These are phyloP conservation scores for Perca flavescens DNA, from an alignment of 2,113 vertebrate genomes.

Conservation along the genomic window DNA sequence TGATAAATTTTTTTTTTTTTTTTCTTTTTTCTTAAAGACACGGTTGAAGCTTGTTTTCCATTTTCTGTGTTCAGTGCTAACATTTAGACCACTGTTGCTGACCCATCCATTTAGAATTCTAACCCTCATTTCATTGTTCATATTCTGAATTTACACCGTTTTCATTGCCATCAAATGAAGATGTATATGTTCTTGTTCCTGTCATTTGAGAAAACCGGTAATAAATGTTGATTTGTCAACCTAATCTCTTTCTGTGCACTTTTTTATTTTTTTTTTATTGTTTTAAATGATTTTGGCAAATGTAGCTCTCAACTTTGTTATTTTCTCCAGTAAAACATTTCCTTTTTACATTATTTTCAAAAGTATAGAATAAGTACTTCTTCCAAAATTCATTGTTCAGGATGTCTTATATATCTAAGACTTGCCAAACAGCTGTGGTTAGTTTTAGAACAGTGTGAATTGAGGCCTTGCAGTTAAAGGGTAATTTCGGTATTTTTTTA, in stretches of 20 bases:
- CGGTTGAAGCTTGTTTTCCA: neutral
- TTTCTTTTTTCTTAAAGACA: neutral
- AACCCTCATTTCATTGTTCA: neutral
- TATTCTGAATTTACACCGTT: neutral
- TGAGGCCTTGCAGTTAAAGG: neutral
- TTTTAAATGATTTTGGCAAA: neutral
- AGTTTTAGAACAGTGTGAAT: neutral
- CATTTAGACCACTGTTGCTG: neutral
- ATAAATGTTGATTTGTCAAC: conserved; percentile 14
- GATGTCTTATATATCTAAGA: neutral
- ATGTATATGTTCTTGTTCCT: conserved; percentile 27
- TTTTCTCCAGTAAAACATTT: neutral
- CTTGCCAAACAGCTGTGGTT: neutral
- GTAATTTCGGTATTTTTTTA: too few species aligned
- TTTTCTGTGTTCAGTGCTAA: neutral
- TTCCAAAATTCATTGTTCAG: neutral
- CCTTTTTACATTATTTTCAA: neutral
- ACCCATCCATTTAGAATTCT: neutral
- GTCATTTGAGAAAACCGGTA: neutral
- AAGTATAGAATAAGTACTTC: neutral
- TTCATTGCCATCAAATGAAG: neutral
- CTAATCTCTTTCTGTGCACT: neutral
- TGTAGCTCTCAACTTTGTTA: neutral
- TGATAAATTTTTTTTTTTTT: neutral
- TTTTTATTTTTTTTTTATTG: neutral